Percentiles rank a stretch among this genome's conserved stretches.
Evolutionary conservation across 1,140 invertebrate genomes (phyloP).

Genomic region (Apis florea): DNA sequence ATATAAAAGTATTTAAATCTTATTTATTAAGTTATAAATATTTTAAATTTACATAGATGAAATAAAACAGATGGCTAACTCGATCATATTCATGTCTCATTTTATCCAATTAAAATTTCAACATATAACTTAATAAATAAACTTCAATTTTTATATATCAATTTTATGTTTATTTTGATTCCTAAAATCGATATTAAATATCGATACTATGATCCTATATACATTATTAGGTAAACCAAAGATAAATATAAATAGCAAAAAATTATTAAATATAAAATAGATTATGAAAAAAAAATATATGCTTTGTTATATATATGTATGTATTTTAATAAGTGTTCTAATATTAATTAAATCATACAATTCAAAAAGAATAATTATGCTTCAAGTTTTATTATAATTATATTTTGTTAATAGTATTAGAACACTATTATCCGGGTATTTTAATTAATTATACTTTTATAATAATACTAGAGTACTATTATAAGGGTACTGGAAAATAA

Average conservation of each 20-base stretch:
- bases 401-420: not conserved
- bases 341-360: slow-evolving; percentile 8
- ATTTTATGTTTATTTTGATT: no score
- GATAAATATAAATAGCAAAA: slow-evolving; percentile 17
- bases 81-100: no score
- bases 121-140: no score
- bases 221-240: slow-evolving; percentile 52
- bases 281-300: slow-evolving; percentile 5
- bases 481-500: slow-evolving; percentile 8
- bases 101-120: no score
- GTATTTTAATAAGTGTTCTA: slow-evolving; percentile 5
- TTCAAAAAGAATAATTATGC: not conserved
- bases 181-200: no score
- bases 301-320: slow-evolving; percentile 11
- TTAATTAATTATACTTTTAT: no score
- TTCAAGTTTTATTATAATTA: not conserved
- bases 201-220: not conserved
- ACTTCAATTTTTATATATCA: no score
- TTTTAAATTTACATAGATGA: no score
- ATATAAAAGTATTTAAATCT: no score
- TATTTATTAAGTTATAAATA: no score
- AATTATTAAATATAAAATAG: slow-evolving; percentile 39
- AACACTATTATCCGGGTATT: not conserved
- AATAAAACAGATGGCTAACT: no score
- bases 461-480: not conserved